Evolutionary conservation across 2,113 vertebrate species (phyloP).

Genomic region (Chionis minor): DNA sequence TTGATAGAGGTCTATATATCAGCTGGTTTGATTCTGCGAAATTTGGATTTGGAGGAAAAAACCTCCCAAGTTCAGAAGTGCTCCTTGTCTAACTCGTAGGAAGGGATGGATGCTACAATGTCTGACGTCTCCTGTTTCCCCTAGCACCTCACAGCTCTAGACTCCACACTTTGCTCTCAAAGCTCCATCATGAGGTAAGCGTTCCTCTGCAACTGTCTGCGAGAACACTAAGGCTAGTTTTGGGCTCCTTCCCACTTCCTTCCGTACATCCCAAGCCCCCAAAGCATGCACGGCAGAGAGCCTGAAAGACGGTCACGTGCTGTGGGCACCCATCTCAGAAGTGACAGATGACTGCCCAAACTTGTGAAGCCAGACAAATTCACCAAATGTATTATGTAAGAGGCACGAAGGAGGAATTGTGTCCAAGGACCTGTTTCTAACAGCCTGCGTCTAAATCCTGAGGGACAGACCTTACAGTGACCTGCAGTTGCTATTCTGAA

Average conservation of each 20-base stretch:
- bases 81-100: background rate
- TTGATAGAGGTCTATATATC: background rate
- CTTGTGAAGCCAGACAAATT: background rate
- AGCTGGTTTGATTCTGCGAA: background rate
- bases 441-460: background rate
- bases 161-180: background rate
- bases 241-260: background rate
- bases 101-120: background rate
- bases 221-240: background rate
- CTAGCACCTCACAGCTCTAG: background rate
- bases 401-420: background rate
- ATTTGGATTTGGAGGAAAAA: background rate
- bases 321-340: background rate
- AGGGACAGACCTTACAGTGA: fast-evolving
- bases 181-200: background rate
- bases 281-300: background rate
- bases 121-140: background rate
- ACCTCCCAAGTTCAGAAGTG: background rate
- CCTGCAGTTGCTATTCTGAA: fast-evolving
- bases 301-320: background rate
- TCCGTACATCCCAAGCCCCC: background rate
- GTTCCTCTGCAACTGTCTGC: background rate
- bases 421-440: background rate
- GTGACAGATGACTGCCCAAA: background rate
- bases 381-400: background rate